Conservation (phyloP, 1,140 invertebrate species). For the Ceratina japonica region DNA sequence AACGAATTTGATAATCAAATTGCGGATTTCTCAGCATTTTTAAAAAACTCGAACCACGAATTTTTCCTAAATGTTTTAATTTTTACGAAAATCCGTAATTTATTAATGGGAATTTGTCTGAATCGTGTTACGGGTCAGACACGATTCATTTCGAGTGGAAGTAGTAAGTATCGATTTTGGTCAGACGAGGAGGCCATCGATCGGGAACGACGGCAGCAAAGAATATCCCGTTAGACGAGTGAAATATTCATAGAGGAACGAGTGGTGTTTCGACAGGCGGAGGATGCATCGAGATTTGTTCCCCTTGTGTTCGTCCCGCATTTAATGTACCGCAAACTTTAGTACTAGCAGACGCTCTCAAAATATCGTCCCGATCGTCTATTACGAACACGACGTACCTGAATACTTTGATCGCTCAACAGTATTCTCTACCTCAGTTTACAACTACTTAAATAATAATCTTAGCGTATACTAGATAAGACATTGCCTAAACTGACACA, state of each 20-base stretch:
- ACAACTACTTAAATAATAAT: too few relatives aligned
- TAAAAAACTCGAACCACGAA: too few relatives aligned
- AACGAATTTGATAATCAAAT: background rate
- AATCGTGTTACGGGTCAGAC: too few relatives aligned
- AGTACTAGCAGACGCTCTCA: background rate
- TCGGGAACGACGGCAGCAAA: background rate
- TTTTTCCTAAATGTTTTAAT: too few relatives aligned
- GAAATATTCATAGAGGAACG: background rate
- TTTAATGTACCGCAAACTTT: slow-evolving; percentile 14
- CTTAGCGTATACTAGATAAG: too few relatives aligned
- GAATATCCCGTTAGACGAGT: background rate
- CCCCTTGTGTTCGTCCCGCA: slow-evolving; percentile 8
- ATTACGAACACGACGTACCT: too few relatives aligned
- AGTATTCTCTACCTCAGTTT: too few relatives aligned
- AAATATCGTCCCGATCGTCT: slow-evolving; percentile 15
- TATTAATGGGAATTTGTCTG: too few relatives aligned
- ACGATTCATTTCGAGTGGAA: slow-evolving; percentile 4
- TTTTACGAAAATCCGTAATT: background rate
- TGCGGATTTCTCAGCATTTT: too few relatives aligned
- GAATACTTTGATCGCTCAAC: too few relatives aligned
- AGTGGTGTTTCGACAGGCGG: too few relatives aligned
- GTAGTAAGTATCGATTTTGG: slow-evolving; percentile 52
- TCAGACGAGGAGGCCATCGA: slow-evolving; percentile 10
- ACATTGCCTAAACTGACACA: too few relatives aligned
- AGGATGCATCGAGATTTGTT: background rate